Base-by-base conservation (phyloP, 2,113 vertebrate species). In the Brachionichthys hirsutus region DNA sequence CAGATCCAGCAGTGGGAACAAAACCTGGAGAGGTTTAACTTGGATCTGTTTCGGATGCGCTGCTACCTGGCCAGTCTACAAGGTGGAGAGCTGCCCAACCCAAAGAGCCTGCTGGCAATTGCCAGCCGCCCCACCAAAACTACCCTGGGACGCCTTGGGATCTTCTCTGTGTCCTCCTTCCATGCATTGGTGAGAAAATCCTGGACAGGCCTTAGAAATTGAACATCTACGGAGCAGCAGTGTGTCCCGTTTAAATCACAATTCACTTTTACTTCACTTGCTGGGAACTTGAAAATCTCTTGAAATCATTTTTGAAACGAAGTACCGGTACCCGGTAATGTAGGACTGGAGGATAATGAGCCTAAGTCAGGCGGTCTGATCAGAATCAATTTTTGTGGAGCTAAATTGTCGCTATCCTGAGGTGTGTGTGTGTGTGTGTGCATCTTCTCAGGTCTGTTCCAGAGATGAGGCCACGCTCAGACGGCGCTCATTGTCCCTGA, bases 1-100 rank as follows among this genome's bases (percentile, higher is more conserved):
- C 85, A 99, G 97, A 98, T 98, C 76, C 96, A 97, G 84, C 97
- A 98, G 62, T 98, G 97, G 97, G 97, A 98, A 72, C 96, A 98
- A 90, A 99, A 99, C 77, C 89, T 98, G 87, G 97, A 98, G 89
- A 92, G 92, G 60, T 98, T 98, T 74, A 96, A 97, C 89, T 94
- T 97, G 90, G 96, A 98, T 51, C 92, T 98, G 57, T 99, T 98
- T 78, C 88, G 96, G 70, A 92, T 95, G 92, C 94, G 97, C 46
- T 98, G 97, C 85, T 98, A 99, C 62, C 89, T 98, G 62, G 93
- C 96, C 67, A 98, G 96, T 81, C 89, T 98, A 45, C 96, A 98
- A 78, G 97, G 96, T 0, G 94, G 95, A 2, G 97, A 98, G 87
- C 75, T 98, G 65, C 96, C 97, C 40, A 98, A 99, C 82, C 96